Base-by-base conservation (phyloP, 1,140 invertebrate genomes). In the Zaprionus tsacasi region DNA sequence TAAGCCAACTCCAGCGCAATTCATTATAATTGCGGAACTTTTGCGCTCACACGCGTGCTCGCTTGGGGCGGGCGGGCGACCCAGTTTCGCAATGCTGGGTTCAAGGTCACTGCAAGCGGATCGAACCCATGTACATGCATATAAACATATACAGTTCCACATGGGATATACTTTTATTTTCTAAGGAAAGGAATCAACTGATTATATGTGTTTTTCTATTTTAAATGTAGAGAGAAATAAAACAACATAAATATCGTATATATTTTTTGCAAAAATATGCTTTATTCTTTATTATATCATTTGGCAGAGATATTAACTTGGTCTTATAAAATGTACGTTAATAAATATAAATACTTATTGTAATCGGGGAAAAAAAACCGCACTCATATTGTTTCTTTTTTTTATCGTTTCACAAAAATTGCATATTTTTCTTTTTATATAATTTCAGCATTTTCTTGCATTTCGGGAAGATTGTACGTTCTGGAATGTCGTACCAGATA, bases 401-500 rank as follows among this genome's bases (percentile, higher is more conserved):
- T 45, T 43, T 70, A 71, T 55, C 12, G 38, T 45, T 45, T 45
- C 77, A 83, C 75, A 87, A 91, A 91, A 91, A 91, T 91, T 79
- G 72, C 73, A 83, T 81, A 79, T 81, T 54, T n/a, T 65, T 27
- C 25, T 69, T 30, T 21, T 21, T 21, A 1, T 1, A 21, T 21
- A 64, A 64, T 72, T 71, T 80, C 59, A 69, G 76, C 77, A 85
- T 91, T 64, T 75, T 86, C 60, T 86, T 87, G 82, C 76, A 86
- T 86, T 45, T 82, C 71, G 79, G 78, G 91, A 90, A 91, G 91
- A 92, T 92, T 93, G 93, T 92, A 93, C 94, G 93, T 93, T 92
- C 93, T 94, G 94, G 94, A 95, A 96, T 98, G 97, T 97, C 97
- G 98, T 98, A 98, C 98, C 98, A 98, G 98, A 98, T 98, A 98